Conservation (phyloP, 2,888 invertebrate species). For the Nephrotoma guestfalica region DNA sequence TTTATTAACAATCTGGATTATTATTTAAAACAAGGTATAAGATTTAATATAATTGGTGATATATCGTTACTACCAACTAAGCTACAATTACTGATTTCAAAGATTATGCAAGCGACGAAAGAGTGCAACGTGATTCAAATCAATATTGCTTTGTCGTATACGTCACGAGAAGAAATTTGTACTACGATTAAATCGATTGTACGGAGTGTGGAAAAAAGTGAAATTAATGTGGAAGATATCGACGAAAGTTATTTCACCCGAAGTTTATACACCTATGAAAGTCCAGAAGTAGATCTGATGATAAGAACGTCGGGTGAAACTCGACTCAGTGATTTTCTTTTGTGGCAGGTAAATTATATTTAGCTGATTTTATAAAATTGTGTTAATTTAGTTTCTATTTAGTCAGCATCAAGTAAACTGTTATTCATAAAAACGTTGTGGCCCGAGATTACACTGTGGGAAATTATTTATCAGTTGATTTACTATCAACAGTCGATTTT, state of each 20-base stretch:
- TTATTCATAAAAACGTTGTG: too few relatives aligned
- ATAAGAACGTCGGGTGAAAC: slow-evolving; percentile 95
- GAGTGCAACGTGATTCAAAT: slow-evolving; percentile 45
- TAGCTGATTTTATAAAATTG: neutral
- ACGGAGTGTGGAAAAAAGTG: slow-evolving; percentile 54
- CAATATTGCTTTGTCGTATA: slow-evolving; percentile 74
- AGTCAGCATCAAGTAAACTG: too few relatives aligned
- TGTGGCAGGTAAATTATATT: slow-evolving; percentile 69
- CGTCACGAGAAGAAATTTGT: slow-evolving; percentile 74
- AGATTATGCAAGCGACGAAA: neutral
- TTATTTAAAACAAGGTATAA: slow-evolving; percentile 67
- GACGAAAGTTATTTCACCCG: slow-evolving; percentile 59
- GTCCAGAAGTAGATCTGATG: slow-evolving; percentile 71
- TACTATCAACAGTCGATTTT: too few relatives aligned
- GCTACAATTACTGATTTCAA: neutral
- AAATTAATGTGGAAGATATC: slow-evolving; percentile 56
- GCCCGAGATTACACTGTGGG: too few relatives aligned
- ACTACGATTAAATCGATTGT: slow-evolving; percentile 53
- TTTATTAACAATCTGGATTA: slow-evolving; percentile 71
- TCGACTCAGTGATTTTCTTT: slow-evolving; percentile 80
- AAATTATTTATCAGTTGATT: too few relatives aligned
- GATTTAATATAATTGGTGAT: slow-evolving; percentile 78
- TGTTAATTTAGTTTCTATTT: too few relatives aligned
- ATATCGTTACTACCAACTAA: slow-evolving; percentile 58
- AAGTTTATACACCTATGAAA: slow-evolving; percentile 61